Evolutionary conservation across 2,888 invertebrate species (phyloP).

Genomic region (Griposia aprilina): DNA sequence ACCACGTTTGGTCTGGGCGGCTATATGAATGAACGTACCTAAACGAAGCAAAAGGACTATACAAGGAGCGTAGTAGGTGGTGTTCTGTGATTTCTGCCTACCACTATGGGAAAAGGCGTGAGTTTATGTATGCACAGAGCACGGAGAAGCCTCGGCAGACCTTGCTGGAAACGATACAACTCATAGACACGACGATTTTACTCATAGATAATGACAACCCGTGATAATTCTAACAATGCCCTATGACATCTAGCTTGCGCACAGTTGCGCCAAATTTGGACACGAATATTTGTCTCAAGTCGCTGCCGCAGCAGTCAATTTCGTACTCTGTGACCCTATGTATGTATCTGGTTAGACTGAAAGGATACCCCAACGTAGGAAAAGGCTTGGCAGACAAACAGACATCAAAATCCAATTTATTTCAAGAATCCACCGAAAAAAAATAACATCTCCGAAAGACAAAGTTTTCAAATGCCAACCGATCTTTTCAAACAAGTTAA

Average conservation of each 20-base stretch:
- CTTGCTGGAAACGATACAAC: background rate
- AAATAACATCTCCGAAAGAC: background rate
- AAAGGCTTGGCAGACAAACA: background rate
- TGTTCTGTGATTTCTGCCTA: background rate
- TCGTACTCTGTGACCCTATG: background rate
- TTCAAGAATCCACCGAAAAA: background rate
- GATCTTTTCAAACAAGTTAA: slow-evolving; percentile 17
- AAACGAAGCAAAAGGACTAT: background rate
- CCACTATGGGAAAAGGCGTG: background rate
- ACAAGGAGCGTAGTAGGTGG: background rate
- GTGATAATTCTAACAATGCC: background rate
- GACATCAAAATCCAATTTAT: slow-evolving; percentile 5
- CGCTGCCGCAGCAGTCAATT: background rate
- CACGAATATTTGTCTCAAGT: background rate
- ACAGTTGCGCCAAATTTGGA: background rate
- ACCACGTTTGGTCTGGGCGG: too few relatives aligned
- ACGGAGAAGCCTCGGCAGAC: background rate
- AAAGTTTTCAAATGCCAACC: slow-evolving; percentile 35
- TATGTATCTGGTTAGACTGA: background rate
- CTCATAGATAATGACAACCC: background rate
- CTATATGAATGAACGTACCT: background rate
- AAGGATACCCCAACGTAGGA: background rate
- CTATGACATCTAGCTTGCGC: background rate
- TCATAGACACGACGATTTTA: background rate
- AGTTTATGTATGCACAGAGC: too few relatives aligned